Percentiles rank a stretch among this genome's conserved stretches.
These are phyloP conservation scores for Podarcis siculus DNA, from an alignment of 2,797 vertebrate species.

Conservation along the genomic window DNA sequence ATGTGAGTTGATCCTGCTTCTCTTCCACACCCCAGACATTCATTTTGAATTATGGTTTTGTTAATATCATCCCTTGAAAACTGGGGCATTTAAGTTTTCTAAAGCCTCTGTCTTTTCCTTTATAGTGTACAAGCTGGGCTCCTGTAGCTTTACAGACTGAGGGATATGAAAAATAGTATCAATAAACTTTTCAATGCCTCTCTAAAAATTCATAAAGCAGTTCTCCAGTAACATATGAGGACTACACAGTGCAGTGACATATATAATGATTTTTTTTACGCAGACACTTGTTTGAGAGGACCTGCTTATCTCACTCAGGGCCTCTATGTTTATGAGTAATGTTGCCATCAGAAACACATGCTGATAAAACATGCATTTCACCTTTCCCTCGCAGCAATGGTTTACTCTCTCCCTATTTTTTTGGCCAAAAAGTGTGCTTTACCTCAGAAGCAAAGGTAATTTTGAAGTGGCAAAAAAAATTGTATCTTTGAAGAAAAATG, in stretches of 20 bases:
- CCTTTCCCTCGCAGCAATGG: neutral
- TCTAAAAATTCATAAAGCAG: constrained; percentile 38
- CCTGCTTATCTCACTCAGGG: constrained; percentile 34
- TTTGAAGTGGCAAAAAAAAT: neutral
- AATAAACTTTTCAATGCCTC: constrained; percentile 31
- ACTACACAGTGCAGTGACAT: constrained; percentile 13
- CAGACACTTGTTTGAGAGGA: constrained; percentile 19
- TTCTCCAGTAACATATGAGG: constrained; percentile 24
- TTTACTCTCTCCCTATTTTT: neutral
- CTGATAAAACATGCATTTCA: constrained; percentile 25
- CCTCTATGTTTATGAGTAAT: constrained; percentile 28
- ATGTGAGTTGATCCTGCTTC: neutral
- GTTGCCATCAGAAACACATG: constrained; percentile 19
- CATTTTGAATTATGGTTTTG: neutral
- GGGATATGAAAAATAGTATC: constrained; percentile 30
- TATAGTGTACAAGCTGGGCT: neutral
- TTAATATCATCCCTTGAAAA: neutral
- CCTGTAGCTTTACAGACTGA: constrained; percentile 17
- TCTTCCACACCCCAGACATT: neutral
- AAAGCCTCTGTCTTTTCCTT: neutral
- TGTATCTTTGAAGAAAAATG: neutral
- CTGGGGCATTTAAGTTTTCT: neutral
- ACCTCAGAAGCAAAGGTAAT: neutral
- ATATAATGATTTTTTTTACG: constrained; percentile 3
- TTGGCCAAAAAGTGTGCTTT: constrained; percentile 11